Base-by-base conservation (phyloP, 2,113 vertebrate species). In the Dipodomys spectabilis region DNA sequence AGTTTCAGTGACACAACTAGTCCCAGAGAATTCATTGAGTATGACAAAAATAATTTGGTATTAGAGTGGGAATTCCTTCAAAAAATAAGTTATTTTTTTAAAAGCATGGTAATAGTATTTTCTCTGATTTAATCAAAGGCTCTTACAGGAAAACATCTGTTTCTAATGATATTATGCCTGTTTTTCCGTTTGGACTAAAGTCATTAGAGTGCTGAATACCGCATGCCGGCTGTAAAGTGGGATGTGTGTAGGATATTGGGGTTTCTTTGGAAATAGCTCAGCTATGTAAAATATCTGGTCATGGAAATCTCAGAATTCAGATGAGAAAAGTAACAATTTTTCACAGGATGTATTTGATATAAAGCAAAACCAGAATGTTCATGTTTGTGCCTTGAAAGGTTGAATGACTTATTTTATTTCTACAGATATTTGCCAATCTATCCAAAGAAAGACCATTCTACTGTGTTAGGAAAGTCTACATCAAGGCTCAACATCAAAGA, bases 81-180 rank as follows among this genome's bases (percentile, higher is more conserved):
- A 90, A 89, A 68, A 79, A 71, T 78, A 92, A 77, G 30, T 64
- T 45, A 16, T 75, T 25, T 86, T 86, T 82, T 88, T 82, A 30
- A 90, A 96, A 88, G 13, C 20, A 79, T 0, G 53, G 44, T 94
- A 86, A 93, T 95, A 67, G 1, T 4, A 79, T 93, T 95, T 90
- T 53, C 68, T 91, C 11, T 86, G 82, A 88, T 90, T 92, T 95
- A 96, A 97, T 92, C 62, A 93, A 82, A 83, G 5, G 7, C 28
- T 92, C 57, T 82, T 93, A 72, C 10, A 93, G 86, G 53, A 90
- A 88, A 91, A 73, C 83, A 94, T 88, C 78, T 88, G 60, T 94
- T 95, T 93, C 82, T 87, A 57, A 96, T 89, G 57, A 84, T 53
- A 30, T 95, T 89, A 87, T 30, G 6, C 73, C 1, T 62, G 20